Evolutionary conservation across 2,888 invertebrate genomes (phyloP).

Genomic region (Trichacis sp.): DNA sequence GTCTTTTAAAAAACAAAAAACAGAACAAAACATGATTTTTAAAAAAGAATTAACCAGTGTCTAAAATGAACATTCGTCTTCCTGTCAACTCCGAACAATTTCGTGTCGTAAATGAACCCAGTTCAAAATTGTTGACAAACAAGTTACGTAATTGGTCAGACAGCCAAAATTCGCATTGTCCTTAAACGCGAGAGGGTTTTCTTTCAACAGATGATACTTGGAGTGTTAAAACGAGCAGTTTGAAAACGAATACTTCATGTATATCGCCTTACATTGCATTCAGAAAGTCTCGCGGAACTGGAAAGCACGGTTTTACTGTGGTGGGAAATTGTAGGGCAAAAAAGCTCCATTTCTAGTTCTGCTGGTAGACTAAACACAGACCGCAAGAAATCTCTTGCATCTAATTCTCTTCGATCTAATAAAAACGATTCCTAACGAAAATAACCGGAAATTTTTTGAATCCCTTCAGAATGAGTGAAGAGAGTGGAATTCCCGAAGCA

Average conservation of each 20-base stretch:
- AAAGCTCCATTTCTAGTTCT: not conserved
- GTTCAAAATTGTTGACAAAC: not conserved
- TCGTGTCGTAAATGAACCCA: too few species aligned
- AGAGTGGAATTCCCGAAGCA: too few species aligned
- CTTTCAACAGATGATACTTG: not conserved
- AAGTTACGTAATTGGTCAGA: not conserved
- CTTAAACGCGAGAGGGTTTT: not conserved
- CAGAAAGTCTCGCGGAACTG: not conserved
- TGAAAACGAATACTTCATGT: not conserved
- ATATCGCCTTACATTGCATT: not conserved
- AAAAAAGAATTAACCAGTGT: too few species aligned
- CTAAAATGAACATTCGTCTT: too few species aligned
- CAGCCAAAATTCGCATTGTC: not conserved
- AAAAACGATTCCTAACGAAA: too few species aligned
- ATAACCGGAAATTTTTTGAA: too few species aligned
- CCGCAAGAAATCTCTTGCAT: not conserved
- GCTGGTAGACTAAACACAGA: slow-evolving; percentile 1
- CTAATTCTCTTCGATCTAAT: too few species aligned
- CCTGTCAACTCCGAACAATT: too few species aligned
- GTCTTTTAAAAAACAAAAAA: too few species aligned
- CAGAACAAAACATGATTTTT: too few species aligned
- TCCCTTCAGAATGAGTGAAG: too few species aligned
- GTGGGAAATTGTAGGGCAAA: not conserved
- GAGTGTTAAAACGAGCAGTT: not conserved
- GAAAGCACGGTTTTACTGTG: not conserved